phyloP scores from a whole-genome alignment of 2,888 invertebrate genomes.

The Drosophila aldrichi region DNA sequence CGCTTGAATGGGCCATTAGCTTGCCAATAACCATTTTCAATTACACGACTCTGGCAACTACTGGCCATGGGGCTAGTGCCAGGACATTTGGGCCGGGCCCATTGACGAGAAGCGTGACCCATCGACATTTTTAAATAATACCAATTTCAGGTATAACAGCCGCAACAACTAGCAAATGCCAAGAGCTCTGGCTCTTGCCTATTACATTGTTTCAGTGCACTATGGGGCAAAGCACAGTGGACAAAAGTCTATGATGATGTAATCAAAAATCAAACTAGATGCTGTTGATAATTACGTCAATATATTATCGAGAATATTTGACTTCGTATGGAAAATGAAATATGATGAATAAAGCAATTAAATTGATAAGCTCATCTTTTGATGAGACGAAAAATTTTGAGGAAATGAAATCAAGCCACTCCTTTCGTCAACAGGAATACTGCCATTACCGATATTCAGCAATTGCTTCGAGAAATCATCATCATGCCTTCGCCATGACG shows the following conservation, averaged over 20 bases:
- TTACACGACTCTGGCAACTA: slow-evolving; percentile 45
- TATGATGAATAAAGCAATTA: no score
- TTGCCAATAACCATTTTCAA: slow-evolving; percentile 79
- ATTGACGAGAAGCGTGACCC: slow-evolving; percentile 68
- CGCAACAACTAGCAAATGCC: slow-evolving; percentile 46
- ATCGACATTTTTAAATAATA: slow-evolving; percentile 78
- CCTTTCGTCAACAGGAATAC: no score
- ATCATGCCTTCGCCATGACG: no score
- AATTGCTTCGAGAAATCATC: no score
- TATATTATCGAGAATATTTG: no score
- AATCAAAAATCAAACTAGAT: background rate
- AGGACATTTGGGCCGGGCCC: slow-evolving; percentile 27
- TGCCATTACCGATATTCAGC: no score
- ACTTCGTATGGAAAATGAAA: no score
- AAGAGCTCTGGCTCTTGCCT: slow-evolving; percentile 11
- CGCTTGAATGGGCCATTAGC: slow-evolving; percentile 59
- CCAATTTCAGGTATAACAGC: slow-evolving; percentile 61
- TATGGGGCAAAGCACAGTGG: slow-evolving; percentile 38
- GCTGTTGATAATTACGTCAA: background rate
- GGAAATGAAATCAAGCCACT: no score
- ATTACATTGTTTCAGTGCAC: slow-evolving; percentile 37
- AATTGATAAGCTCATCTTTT: no score
- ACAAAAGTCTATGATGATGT: fast-evolving
- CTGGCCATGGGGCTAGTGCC: slow-evolving; percentile 6
- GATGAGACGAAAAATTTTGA: no score